A percentile compares a stretch with the other conserved stretches of the same genome.
These are phyloP conservation scores for Gorsachius goisagi DNA, from an alignment of 2,113 vertebrate genomes.

Conservation along the genomic window DNA sequence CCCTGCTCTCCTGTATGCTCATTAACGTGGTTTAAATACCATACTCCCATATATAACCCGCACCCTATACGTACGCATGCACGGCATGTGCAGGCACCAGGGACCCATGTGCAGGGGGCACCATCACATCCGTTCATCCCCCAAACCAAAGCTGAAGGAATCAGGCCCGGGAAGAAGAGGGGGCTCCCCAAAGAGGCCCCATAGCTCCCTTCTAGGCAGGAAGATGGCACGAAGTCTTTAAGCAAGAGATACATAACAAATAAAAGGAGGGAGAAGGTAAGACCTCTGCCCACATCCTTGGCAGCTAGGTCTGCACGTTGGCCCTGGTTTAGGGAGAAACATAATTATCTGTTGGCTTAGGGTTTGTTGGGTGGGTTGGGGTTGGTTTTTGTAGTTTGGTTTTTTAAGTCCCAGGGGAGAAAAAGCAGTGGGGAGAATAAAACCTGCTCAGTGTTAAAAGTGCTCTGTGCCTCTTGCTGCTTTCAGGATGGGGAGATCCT, in stretches of 20 bases:
- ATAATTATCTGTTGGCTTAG: neutral
- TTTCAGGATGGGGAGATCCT: neutral
- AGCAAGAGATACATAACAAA: neutral
- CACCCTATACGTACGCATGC: neutral
- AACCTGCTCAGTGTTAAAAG: neutral
- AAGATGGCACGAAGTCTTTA: neutral
- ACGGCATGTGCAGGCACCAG: fast-evolving
- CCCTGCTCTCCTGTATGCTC: constrained; percentile 45
- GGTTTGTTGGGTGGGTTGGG: neutral
- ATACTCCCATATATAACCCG: neutral
- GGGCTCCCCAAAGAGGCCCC: neutral
- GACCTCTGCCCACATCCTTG: neutral
- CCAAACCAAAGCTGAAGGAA: neutral
- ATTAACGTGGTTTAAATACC: constrained; percentile 53
- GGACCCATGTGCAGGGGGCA: neutral
- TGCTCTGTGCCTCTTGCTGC: neutral
- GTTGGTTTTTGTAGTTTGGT: neutral
- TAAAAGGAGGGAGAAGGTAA: neutral
- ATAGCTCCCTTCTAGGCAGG: neutral
- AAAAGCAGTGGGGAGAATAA: neutral
- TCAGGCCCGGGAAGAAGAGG: neutral
- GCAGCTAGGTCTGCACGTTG: fast-evolving
- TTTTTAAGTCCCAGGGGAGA: neutral
- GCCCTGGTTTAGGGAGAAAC: neutral
- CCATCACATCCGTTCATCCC: neutral